Evolutionary conservation across 2,113 vertebrate genomes (phyloP), one percentile per base, ranked within the genome.

Genomic region (Mirza zaza): DNA sequence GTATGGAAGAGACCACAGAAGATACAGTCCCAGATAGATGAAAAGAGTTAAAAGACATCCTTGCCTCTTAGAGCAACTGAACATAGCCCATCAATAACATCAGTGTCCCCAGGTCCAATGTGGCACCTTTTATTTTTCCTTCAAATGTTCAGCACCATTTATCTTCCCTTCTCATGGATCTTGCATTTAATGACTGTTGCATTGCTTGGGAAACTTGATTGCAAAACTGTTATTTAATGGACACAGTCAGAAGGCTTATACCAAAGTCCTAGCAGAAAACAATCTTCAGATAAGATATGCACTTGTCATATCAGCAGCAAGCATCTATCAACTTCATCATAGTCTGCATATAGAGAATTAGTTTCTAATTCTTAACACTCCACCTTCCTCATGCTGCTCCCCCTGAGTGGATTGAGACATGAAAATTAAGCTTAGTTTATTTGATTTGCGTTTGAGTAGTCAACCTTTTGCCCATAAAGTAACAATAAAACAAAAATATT

Each of bases 191-290:
- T 82, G 91, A 88, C 90, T 98, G 87, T 95, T 95, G 36, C 39
- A 70, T 73, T 21, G 1, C 76, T 97, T 2, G 0, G 73, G 87
- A 98, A 98, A 97, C 79, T 93, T 97, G 92, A 96, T 68, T 96
- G 57, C 52, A 96, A 85, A 91, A 95, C 93, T 98, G 89, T 97
- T 93, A 97, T 97, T 97, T 97, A 97, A 93, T 97, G 90, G 94
- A 50, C 42, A 83, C 65, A 87, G 67, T 96, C 77, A 97, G 91
- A 98, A 97, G 68, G 75, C 75, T 98, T 97, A 85, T 90, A 90
- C 87, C 89, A 96, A 97, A 98, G 97, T 97, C 97, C 75, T 98
- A 95, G 85, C 95, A 97, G 71, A 92, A 96, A 81, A 97, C 88
- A 94, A 85, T 82, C 92, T 97, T 96, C 94, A 97, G 95, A 98